Evolutionary conservation across 1,140 invertebrate species (phyloP).

Genomic region (Adelges cooleyi): DNA sequence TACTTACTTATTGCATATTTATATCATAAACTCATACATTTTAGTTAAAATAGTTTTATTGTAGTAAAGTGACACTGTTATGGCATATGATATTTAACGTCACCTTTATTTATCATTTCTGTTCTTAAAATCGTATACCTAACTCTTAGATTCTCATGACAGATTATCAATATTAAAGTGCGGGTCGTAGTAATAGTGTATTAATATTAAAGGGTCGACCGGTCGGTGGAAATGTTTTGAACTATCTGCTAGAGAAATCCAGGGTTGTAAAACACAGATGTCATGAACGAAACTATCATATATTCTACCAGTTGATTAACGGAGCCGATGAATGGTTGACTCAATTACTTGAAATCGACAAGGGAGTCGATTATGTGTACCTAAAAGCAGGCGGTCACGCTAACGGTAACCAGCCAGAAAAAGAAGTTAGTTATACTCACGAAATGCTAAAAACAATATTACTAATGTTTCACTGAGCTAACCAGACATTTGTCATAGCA

Average conservation of each 20-base stretch:
- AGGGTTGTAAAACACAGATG: slow-evolving; percentile 58
- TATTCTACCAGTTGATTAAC: slow-evolving; percentile 62
- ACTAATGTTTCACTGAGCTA: background rate
- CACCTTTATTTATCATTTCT: no score
- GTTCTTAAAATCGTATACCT: no score
- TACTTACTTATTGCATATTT: no score
- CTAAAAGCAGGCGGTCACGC: background rate
- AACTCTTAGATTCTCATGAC: no score
- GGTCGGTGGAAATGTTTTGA: slow-evolving; percentile 9
- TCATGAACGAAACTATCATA: slow-evolving; percentile 62
- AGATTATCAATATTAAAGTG: no score
- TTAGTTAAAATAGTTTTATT: no score
- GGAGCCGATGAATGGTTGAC: slow-evolving; percentile 42
- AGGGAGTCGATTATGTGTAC: background rate
- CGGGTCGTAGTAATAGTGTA: no score
- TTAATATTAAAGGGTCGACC: background rate
- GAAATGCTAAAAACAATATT: background rate
- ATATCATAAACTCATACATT: no score
- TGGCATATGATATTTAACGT: no score
- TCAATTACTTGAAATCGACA: slow-evolving; percentile 7
- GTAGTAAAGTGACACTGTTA: no score
- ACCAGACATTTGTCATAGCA: background rate
- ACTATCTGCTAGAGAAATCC: slow-evolving; percentile 42
- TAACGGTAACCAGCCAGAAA: background rate
- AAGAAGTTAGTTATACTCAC: background rate